Evolutionary conservation across 2,888 invertebrate genomes (phyloP).

Genomic region (Nomada ferruginata): DNA sequence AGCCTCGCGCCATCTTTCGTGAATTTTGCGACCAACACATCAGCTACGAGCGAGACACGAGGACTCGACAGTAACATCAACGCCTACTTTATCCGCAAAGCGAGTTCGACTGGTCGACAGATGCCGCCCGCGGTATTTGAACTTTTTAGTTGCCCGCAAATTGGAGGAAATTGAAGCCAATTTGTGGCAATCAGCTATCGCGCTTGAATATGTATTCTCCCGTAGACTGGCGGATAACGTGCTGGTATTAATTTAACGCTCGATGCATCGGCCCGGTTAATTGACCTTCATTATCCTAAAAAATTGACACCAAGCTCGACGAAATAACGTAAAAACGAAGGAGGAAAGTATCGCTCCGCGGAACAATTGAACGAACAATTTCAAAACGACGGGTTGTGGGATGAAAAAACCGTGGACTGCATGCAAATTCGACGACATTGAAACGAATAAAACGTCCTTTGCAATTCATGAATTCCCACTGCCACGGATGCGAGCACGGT

Average conservation of each 20-base stretch:
- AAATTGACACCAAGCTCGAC: conserved; percentile 42
- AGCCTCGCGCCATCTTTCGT: conserved; percentile 29
- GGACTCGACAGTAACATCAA: neutral
- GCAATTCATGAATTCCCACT: conserved; percentile 13
- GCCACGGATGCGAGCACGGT: neutral
- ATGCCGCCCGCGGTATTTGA: conserved; percentile 66
- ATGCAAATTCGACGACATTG: conserved; percentile 7
- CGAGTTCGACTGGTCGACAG: conserved; percentile 41
- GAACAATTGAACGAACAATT: neutral
- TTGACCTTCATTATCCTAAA: conserved; percentile 70
- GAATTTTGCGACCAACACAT: neutral
- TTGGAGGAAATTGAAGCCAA: conserved; percentile 77
- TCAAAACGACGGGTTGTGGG: neutral
- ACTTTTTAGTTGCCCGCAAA: conserved; percentile 61
- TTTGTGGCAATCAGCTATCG: conserved; percentile 74
- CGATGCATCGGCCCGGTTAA: conserved; percentile 65
- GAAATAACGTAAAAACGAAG: conserved; percentile 24
- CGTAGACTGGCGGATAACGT: conserved; percentile 52
- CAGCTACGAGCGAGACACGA: too few relatives aligned
- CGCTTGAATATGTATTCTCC: conserved; percentile 57
- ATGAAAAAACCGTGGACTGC: neutral
- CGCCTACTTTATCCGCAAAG: conserved; percentile 42
- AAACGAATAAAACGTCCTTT: neutral
- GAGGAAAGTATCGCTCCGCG: neutral
- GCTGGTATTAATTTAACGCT: conserved; percentile 69